Percentiles rank a stretch among this genome's conserved stretches.
These are phyloP conservation scores for Lasius platythorax DNA, from an alignment of 2,888 invertebrate species.

Conservation along the genomic window DNA sequence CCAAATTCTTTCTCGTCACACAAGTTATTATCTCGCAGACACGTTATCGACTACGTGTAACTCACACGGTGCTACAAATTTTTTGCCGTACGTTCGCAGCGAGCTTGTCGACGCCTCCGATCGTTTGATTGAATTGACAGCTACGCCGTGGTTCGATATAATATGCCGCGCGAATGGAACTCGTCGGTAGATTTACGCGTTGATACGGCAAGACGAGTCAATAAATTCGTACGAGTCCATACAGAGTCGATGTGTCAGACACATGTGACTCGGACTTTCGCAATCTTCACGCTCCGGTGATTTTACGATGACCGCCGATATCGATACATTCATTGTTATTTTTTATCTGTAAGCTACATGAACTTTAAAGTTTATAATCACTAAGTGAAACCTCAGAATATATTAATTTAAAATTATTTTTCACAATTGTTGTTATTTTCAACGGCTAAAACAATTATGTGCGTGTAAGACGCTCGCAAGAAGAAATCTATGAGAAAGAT, in stretches of 20 bases:
- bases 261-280: slow-evolving; percentile 18
- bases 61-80: slow-evolving; percentile 13
- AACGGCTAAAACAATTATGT: background rate
- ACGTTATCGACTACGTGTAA: slow-evolving; percentile 28
- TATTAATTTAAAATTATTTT: background rate
- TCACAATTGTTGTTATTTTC: background rate
- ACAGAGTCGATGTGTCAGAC: slow-evolving; percentile 47
- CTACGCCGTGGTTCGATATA: slow-evolving; percentile 49
- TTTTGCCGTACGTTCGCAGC: background rate
- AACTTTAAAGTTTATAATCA: background rate
- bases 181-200: slow-evolving; percentile 71
- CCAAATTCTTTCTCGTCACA: slow-evolving; percentile 13
- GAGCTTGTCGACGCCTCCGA: slow-evolving; percentile 20
- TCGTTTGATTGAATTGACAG: slow-evolving; percentile 54
- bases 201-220: slow-evolving; percentile 71
- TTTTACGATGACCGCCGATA: slow-evolving; percentile 50
- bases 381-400: background rate
- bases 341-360: slow-evolving; percentile 25
- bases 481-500: background rate
- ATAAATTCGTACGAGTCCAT: slow-evolving; percentile 75
- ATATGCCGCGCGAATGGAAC: slow-evolving; percentile 54
- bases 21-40: slow-evolving; percentile 44
- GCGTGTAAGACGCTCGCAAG: background rate
- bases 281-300: slow-evolving; percentile 64
- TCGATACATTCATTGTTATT: slow-evolving; percentile 62